Evolutionary conservation across 2,797 vertebrate species (phyloP), one percentile per base, ranked within the genome.

Genomic region (Sitta carolinensis): DNA sequence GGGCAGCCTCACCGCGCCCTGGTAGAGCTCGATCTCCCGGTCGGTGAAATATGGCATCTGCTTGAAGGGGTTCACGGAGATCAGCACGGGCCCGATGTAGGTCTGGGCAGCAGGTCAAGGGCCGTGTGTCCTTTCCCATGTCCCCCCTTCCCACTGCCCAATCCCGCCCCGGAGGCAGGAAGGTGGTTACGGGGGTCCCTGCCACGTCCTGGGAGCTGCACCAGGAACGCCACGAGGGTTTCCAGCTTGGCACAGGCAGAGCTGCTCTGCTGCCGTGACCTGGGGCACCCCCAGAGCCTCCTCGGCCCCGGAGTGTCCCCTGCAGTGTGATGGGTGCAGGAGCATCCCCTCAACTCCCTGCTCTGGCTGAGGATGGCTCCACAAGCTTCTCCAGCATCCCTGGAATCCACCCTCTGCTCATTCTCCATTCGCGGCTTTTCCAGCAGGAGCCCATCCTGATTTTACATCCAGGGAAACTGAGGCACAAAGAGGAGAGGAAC

Each of bases 21-120:
- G 99, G 97, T 99, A 99, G 63, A 99, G 96, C 94, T 99, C 99
- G 7, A 99, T 96, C 97, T 99, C 99, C 7, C 98, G 97, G 84
- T 99, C 99, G 0, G 99, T 99, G 97, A 99, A 99, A 59, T 99
- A 99, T 0, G 99, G 99, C 99, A 99, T 99, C 98, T 99, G 99
- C 96, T 99, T 99, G 96, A 99, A 99, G 4, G 99, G 99, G 95
- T 99, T 99, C 7, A 99, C 98, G 0, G 99, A 99, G 97, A 99
- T 99, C 78, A 99, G 96, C 61, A 99, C 99, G 0, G 99, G 97
- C 58, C 99, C 99, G 2, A 99, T 99, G 91, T 99, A 99, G 38
- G 99, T 99, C 99, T 99, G 96, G 66, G 91, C 6, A 11, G 19
- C 20, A 7, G 7, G 98, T 98, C 97, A 98, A 99, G 98, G 98